Conservation (phyloP, 2,797 vertebrate genomes). For the Scolopax rusticola region DNA sequence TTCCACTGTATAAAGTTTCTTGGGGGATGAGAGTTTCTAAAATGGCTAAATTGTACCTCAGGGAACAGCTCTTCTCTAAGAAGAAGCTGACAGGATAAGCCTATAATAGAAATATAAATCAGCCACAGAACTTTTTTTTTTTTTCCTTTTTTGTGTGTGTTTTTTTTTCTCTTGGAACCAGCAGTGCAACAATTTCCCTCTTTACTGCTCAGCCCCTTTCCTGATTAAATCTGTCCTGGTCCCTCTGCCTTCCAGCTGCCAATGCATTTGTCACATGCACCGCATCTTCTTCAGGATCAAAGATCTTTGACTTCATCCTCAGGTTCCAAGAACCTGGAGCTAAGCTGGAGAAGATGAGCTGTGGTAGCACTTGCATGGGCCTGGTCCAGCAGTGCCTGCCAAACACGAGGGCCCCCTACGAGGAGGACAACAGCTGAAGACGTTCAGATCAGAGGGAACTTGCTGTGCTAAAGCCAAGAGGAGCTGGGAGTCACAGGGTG, state of each 20-base stretch:
- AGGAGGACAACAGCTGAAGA: constrained; percentile 4
- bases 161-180: not conserved
- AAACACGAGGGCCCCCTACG: not conserved
- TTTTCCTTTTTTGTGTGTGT: not conserved
- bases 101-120: constrained; percentile 59
- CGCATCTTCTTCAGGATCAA: not conserved
- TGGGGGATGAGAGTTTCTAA: constrained; percentile 47
- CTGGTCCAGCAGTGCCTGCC: not conserved
- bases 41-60: constrained; percentile 46
- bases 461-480: not conserved
- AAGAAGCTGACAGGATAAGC: constrained; percentile 55
- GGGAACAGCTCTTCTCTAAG: constrained; percentile 51
- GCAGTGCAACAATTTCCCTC: not conserved
- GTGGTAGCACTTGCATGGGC: not conserved
- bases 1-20: constrained; percentile 22
- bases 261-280: fast-evolving
- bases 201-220: not conserved
- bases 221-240: not conserved
- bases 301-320: not conserved
- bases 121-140: not conserved
- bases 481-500: not conserved
- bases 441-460: not conserved
- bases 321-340: not conserved
- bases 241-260: not conserved
- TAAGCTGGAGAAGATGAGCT: not conserved